Conservation (phyloP, 2,113 vertebrate species). For the Plecotus auritus region DNA sequence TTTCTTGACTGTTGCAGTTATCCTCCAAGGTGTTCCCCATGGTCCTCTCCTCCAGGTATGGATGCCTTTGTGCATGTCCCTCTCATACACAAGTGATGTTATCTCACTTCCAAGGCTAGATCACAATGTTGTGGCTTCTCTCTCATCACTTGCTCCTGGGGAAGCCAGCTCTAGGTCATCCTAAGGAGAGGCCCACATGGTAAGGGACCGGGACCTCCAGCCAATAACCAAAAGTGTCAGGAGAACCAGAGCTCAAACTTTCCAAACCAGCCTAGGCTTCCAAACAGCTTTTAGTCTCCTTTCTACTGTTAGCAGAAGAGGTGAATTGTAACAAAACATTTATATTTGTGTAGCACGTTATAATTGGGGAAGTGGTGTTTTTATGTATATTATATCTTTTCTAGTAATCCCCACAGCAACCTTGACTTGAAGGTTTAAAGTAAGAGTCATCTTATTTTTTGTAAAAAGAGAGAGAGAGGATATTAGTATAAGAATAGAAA, state of each 20-base stretch:
- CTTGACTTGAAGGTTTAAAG: background rate
- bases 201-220: background rate
- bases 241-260: background rate
- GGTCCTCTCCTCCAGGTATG: background rate
- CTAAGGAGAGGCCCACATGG: background rate
- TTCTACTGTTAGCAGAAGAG: background rate
- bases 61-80: background rate
- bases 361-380: background rate
- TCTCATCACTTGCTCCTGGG: background rate
- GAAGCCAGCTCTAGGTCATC: background rate
- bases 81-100: background rate
- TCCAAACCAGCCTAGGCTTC: background rate
- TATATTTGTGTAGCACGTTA: background rate
- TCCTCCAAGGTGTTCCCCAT: background rate
- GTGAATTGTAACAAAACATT: background rate
- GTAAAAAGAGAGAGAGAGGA: background rate
- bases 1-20: background rate
- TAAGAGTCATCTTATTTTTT: background rate
- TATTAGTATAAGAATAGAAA: background rate
- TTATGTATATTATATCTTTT: background rate
- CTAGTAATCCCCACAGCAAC: background rate
- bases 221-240: fast-evolving
- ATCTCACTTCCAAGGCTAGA: background rate
- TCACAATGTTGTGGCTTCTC: background rate
- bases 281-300: background rate